Base-by-base conservation (phyloP, 2,113 vertebrate genomes). In the Aptenodytes patagonicus region DNA sequence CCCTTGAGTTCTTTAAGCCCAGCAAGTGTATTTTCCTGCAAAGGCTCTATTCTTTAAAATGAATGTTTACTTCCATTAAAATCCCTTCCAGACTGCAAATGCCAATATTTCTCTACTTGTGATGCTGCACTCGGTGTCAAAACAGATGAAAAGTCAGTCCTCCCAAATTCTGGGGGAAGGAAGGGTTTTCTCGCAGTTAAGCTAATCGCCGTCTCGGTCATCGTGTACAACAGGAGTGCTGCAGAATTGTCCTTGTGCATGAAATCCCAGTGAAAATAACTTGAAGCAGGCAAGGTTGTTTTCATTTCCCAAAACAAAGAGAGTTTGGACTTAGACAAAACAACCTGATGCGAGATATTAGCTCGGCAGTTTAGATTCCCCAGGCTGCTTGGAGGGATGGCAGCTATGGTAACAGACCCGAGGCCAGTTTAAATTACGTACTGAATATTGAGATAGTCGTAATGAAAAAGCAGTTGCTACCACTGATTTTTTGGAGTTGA, bases 391-490 rank as follows among this genome's bases (percentile, higher is more conserved):
- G 0, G 12, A 44, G 46, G 58, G 68, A 2, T 21, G 25, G 47
- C 5, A 3, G 25, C 36, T 47, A 3, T 3, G 12, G 44, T 54
- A 83, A 62, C 42, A 25, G 34, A 38, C 16, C 46, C 0, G 0
- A 82, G 86, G 38, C 29, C 52, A 34, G 20, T 75, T 93, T 36
- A 54, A 69, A 31, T 34, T 15, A 9, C n/a, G 13, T 16, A 7
- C 6, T 32, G 32, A 72, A 42, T 64, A 66, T 58, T 75, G 51
- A 24, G 55, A 17, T 16, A 68, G 38, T 8, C 36, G 31, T 11
- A 62, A 78, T 7, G 51, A 65, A 65, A 76, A 88, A 71, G 13
- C 3, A 2, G 11, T 16, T 69, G 34, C 34, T 64, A 51, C 7
- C 5, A 34, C 25, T 40, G 28, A 21, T 36, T 82, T 76, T 52